Evolutionary conservation across 1,140 invertebrate genomes (phyloP).

Genomic region (Melipona quadrifasciata): DNA sequence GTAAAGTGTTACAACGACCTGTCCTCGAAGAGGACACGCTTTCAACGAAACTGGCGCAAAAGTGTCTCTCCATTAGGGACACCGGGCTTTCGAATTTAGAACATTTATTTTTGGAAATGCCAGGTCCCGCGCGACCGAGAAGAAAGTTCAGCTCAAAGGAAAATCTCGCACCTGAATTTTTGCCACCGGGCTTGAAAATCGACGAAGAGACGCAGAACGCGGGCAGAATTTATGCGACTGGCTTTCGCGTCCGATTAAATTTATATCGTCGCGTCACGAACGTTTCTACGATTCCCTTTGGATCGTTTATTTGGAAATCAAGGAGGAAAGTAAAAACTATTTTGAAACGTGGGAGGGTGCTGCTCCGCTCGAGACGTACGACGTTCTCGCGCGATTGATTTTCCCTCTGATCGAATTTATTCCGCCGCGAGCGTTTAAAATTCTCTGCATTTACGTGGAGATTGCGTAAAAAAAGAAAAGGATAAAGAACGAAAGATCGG

Average conservation of each 20-base stretch:
- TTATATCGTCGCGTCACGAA: neutral
- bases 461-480: too few species aligned
- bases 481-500: neutral
- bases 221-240: neutral
- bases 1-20: neutral
- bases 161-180: neutral
- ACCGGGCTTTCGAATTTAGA: neutral
- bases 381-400: too few species aligned
- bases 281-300: too few species aligned
- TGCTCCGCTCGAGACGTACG: too few species aligned
- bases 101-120: constrained; percentile 13
- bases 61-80: neutral
- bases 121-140: neutral
- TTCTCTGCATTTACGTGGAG: too few species aligned
- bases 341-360: too few species aligned
- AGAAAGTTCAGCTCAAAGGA: neutral
- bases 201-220: neutral
- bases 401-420: too few species aligned
- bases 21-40: neutral
- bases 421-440: too few species aligned
- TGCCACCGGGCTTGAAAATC: neutral
- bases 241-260: neutral
- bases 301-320: too few species aligned
- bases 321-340: too few species aligned
- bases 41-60: constrained; percentile 4